A percentile compares a stretch with the other conserved stretches of the same genome.
These are phyloP conservation scores for Pseudomyrmex gracilis DNA, from an alignment of 1,140 invertebrate species.

Conservation along the genomic window DNA sequence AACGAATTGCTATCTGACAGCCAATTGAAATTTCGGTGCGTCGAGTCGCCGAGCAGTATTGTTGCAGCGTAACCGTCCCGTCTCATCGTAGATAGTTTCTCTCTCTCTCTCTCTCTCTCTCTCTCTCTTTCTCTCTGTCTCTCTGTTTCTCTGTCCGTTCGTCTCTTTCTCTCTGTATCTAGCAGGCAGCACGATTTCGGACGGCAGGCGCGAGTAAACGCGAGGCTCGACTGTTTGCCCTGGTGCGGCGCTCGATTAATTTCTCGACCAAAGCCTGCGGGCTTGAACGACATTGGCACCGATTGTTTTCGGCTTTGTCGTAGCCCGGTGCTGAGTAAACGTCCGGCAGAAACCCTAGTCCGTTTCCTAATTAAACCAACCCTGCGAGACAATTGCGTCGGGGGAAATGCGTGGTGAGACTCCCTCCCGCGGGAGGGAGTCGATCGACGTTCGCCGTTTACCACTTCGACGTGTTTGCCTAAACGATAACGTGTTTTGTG, in stretches of 20 bases:
- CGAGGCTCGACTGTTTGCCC: constrained; percentile 68
- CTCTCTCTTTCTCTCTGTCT: not conserved
- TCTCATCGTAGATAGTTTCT: constrained; percentile 18
- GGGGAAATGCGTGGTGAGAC: not conserved
- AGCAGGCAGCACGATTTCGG: constrained; percentile 30
- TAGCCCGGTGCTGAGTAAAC: constrained; percentile 66
- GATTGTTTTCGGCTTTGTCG: constrained; percentile 75
- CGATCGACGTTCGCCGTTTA: constrained; percentile 43
- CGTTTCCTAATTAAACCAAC: constrained; percentile 63
- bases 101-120: not conserved
- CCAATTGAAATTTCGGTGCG: constrained; percentile 61
- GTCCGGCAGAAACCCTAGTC: constrained; percentile 54
- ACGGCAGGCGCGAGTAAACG: constrained; percentile 64
- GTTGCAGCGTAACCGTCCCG: constrained; percentile 50
- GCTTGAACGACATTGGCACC: constrained; percentile 71
- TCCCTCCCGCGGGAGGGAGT: not conserved
- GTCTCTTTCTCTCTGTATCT: not conserved
- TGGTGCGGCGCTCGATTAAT: constrained; percentile 69
- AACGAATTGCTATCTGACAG: constrained; percentile 68
- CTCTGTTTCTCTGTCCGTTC: not conserved
- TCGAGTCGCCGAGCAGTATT: constrained; percentile 54
- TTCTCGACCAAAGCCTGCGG: constrained; percentile 73
- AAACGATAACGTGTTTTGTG: constrained; percentile 47
- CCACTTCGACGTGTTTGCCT: constrained; percentile 52
- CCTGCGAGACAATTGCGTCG: constrained; percentile 54